Evolutionary conservation across 2,113 vertebrate genomes (phyloP).

Genomic region (Gymnocephalus cernua): DNA sequence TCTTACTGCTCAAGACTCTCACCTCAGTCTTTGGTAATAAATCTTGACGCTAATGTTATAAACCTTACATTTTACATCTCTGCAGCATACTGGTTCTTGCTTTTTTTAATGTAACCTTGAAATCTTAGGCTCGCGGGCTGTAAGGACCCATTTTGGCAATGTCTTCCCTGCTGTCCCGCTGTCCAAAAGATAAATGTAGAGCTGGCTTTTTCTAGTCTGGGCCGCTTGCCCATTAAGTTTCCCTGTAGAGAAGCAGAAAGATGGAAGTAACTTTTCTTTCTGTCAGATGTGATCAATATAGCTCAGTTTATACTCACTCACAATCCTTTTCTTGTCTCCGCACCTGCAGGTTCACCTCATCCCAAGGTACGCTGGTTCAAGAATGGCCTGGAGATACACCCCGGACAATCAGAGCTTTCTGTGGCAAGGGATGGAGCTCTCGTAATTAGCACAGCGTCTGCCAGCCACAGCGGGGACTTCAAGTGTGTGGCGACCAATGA

Average conservation of each 20-base stretch:
- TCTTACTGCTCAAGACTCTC: constrained; percentile 35
- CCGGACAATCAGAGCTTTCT: constrained; percentile 75
- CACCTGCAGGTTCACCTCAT: constrained; percentile 84
- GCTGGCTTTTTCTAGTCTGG: constrained; percentile 59
- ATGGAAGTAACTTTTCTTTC: constrained; percentile 60
- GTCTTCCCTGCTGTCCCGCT: constrained; percentile 54
- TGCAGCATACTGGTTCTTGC: constrained; percentile 33
- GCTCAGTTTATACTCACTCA: constrained; percentile 20
- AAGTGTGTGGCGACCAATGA: constrained; percentile 90
- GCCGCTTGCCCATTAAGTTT: constrained; percentile 50
- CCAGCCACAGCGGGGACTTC: constrained; percentile 87
- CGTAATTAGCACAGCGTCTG: constrained; percentile 83
- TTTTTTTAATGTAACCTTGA: constrained; percentile 66
- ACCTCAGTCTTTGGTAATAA: constrained; percentile 59
- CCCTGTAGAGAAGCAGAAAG: constrained; percentile 31
- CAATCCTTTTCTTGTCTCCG: constrained; percentile 10
- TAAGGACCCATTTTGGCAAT: constrained; percentile 67
- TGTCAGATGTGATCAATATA: constrained; percentile 55
- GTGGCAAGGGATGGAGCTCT: constrained; percentile 85
- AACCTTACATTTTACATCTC: constrained; percentile 44
- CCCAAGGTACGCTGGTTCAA: constrained; percentile 88
- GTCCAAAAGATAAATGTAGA: constrained; percentile 70
- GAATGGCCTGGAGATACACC: constrained; percentile 84
- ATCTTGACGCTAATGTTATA: constrained; percentile 53
- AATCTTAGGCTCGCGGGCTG: constrained; percentile 43